Percentiles rank a stretch among this genome's conserved stretches.
Conservation (phyloP, 2,797 vertebrate genomes). For the Leptoclinus maculatus region DNA sequence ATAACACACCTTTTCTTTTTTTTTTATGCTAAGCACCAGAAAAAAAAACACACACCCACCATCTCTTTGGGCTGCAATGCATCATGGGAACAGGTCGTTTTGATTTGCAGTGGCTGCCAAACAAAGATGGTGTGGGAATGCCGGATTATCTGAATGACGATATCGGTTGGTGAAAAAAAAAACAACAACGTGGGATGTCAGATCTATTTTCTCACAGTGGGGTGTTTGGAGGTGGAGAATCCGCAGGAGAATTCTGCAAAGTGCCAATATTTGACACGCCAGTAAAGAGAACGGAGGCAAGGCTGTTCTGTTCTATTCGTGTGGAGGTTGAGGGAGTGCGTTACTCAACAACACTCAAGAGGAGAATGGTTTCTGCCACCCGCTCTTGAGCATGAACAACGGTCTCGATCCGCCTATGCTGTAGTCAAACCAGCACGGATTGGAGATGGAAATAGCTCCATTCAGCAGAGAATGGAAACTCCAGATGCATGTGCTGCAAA, state of each 20-base stretch:
- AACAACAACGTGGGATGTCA: constrained; percentile 8
- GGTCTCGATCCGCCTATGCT: neutral
- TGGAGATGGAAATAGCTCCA: constrained; percentile 12
- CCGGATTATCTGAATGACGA: constrained; percentile 34
- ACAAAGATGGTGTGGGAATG: constrained; percentile 22
- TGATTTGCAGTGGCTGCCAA: constrained; percentile 35
- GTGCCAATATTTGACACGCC: constrained; percentile 25
- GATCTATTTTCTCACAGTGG: constrained; percentile 18
- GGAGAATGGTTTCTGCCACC: constrained; percentile 4
- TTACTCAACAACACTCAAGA: constrained; percentile 16
- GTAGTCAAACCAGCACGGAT: constrained; percentile 5
- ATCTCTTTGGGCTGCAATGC: constrained; percentile 18
- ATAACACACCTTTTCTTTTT: constrained; percentile 33
- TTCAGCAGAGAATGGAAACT: constrained; percentile 21
- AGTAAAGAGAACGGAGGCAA: neutral
- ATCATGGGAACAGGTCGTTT: constrained; percentile 32
- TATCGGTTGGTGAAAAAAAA: constrained; percentile 5
- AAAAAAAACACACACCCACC: constrained; percentile 42
- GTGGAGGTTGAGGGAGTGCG: constrained; percentile 28
- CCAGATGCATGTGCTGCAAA: constrained; percentile 14
- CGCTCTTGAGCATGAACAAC: constrained; percentile 12
- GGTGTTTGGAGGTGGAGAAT: constrained; percentile 27
- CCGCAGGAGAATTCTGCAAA: neutral
- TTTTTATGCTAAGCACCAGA: constrained; percentile 45
- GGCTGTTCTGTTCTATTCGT: constrained; percentile 24